These are phyloP conservation scores for Alexandromys fortis DNA, from an alignment of 2,113 vertebrate genomes.

Conservation along the genomic window DNA sequence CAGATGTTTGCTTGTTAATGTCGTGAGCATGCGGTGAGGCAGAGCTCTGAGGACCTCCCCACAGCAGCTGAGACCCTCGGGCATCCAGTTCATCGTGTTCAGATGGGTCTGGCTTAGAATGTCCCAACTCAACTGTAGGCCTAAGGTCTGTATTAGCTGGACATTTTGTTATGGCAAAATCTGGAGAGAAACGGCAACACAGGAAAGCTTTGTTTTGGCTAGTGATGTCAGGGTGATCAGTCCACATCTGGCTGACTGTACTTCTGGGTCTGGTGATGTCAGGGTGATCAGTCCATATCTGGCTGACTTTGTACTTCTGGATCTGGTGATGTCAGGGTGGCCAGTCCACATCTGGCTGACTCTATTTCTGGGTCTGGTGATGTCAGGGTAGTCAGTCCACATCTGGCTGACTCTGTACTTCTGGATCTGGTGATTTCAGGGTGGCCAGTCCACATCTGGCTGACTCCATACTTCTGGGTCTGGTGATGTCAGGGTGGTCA, in stretches of 20 bases:
- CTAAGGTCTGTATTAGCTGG: neutral
- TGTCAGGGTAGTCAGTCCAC: no score
- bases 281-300: no score
- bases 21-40: neutral
- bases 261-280: no score
- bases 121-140: neutral
- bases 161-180: neutral
- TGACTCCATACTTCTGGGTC: neutral
- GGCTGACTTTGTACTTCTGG: no score
- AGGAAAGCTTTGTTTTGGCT: neutral
- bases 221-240: no score
- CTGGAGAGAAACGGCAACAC: neutral
- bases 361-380: no score
- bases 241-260: no score
- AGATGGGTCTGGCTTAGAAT: neutral
- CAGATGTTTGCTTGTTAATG: neutral
- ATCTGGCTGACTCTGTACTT: neutral
- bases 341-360: no score
- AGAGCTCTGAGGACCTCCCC: neutral
- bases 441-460: neutral
- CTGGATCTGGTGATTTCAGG: neutral
- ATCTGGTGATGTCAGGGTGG: no score
- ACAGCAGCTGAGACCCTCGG: neutral
- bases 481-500: no score
- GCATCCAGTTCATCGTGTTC: neutral